These are phyloP conservation scores for Hecatera dysodea DNA, from an alignment of 2,888 invertebrate species.

Conservation along the genomic window DNA sequence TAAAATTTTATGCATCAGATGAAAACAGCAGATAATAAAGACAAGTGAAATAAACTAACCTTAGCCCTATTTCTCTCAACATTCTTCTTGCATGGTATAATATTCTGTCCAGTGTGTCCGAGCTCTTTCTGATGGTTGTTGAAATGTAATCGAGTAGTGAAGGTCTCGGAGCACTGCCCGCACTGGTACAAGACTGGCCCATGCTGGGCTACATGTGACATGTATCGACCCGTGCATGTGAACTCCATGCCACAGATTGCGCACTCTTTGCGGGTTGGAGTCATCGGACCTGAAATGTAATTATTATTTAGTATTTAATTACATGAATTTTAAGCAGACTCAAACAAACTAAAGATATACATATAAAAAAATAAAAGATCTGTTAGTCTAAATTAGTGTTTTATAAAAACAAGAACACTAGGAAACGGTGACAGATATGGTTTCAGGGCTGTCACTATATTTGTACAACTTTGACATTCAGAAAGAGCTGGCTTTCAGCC, in stretches of 20 bases:
- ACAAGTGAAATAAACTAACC: conserved; percentile 17
- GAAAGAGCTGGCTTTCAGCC: no score
- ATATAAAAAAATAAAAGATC: no score
- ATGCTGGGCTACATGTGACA: conserved; percentile 91
- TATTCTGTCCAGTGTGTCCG: conserved; percentile 89
- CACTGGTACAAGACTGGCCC: conserved; percentile 92
- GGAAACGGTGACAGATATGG: no score
- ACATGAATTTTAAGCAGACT: no score
- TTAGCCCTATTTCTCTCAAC: conserved; percentile 33
- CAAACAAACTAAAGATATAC: no score
- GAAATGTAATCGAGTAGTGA: conserved; percentile 87
- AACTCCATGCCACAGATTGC: conserved; percentile 88
- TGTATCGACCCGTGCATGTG: conserved; percentile 85
- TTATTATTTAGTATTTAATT: neutral
- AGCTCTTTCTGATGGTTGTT: conserved; percentile 90
- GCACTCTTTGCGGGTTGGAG: conserved; percentile 81
- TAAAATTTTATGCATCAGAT: neutral
- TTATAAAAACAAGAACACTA: no score
- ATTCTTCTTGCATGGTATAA: conserved; percentile 67
- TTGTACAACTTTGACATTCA: no score
- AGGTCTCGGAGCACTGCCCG: conserved; percentile 85
- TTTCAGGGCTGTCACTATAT: no score
- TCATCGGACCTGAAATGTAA: conserved; percentile 77
- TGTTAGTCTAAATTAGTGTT: no score
- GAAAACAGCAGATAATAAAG: neutral